Base-by-base conservation (phyloP, 2,113 vertebrate genomes). In the Urocitellus parryii region DNA sequence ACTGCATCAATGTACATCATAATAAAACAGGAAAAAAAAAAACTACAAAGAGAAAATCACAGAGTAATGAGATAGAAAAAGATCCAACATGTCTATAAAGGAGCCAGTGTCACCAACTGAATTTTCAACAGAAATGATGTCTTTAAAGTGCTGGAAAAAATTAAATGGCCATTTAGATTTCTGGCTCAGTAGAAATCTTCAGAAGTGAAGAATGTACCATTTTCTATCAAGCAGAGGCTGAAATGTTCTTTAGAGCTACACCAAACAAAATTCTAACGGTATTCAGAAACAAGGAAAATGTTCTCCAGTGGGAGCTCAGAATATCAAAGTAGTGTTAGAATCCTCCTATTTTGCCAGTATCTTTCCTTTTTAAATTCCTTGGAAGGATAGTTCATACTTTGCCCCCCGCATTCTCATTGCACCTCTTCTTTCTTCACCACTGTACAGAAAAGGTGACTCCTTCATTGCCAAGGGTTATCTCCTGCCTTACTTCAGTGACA, bases 271-370 rank as follows among this genome's bases (percentile, higher is more conserved):
- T 73, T 87, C 16, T 65, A 63, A 63, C 61, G 13, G 8, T n/a
- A 9, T 83, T 91, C 27, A 84, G 29, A n/a, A 70, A 70, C 27
- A 89, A 96, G 61, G n/a, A 81, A 92, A 78, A 14, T 61, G 37
- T 27, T 90, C 5, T 68, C 32, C 37, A 73, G 0, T 10, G 17
- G 39, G 24, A 72, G 12, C 12, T 94, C 8, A 73, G 22, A 81
- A 10, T 20, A 27, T 17, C 17, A 5, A 32, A 37, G 12, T 53
- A 10, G 5, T 14, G 34, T 24, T 86, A 27, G 39, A 25, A 25
- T 70, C 61, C 27, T 85, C 27, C 53, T 65, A 24, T 63, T 76
- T 80, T 70, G 29, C 48, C 45, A n/a, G 2, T 25, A 16, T 70
- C 58, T 84, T 22, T 95, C 83, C 45, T 90, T 27, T 39, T 65